Evolutionary conservation across 2,888 invertebrate species (phyloP), one percentile per base, ranked within the genome.

Genomic region (Agriotes lineatus): DNA sequence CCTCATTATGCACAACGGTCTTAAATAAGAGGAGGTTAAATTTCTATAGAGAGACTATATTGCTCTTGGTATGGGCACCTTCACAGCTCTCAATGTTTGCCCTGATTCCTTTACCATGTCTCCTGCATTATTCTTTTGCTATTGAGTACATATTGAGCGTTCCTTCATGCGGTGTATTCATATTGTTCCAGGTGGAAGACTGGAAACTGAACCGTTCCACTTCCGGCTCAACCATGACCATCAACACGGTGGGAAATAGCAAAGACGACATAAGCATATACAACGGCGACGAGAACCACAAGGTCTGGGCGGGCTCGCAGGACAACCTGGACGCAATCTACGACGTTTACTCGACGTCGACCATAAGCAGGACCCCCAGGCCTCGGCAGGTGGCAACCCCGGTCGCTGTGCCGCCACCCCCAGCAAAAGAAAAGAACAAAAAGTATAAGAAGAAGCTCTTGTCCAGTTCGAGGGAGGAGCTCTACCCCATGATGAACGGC

Each of bases 241-340:
- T 90, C 0, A 88, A 89, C 79, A 88, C 89, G 71, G 82, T 88
- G 56, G 87, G 86, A 1, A 85, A 87, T 59, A 83, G 84, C 19
- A 91, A 92, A 67, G 95, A 95, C 75, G 94, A 95, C 75, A 87
- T 93, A 18, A 95, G 95, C 72, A 90, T 91, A 65, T 96, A 93
- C 84, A 96, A 96, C 79, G 96, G 95, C 0, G 95, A 96, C 79
- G 96, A 96, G 83, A 96, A 96, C 82, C 96, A 96, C 83, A 96
- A 96, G 83, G 93, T 96, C 39, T 96, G 96, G 96, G 93, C 93
- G 1, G 94, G 94, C 6, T 90, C 90, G 20, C 88, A 90, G 25
- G 93, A 94, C 81, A 90, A 93, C 64, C 86, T 93, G 30, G 92
- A 92, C 71, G 90, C 86, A 18, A 86, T 89, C 69, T 94, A 94